Evolutionary conservation across 1,140 invertebrate genomes (phyloP).

Genomic region (Tetramorium simillimum): DNA sequence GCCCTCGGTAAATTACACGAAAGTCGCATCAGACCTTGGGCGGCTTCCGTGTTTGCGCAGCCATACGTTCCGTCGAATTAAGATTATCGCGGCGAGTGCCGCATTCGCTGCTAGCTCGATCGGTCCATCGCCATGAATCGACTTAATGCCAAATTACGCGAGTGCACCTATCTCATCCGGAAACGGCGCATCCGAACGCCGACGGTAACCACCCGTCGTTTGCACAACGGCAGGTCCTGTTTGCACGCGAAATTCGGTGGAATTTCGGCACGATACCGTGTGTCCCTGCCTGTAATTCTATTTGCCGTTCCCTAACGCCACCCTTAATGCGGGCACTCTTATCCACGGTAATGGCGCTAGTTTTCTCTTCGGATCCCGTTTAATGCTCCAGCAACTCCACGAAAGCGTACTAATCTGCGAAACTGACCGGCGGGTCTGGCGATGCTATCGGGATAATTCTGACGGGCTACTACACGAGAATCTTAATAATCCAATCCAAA

Average conservation of each 20-base stretch:
- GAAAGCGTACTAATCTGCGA: not conserved
- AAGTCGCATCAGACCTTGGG: not conserved
- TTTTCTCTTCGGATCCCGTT: slow-evolving; percentile 39
- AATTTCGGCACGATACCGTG: slow-evolving; percentile 12
- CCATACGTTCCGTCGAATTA: slow-evolving; percentile 30
- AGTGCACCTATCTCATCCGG: slow-evolving; percentile 14
- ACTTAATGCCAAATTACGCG: slow-evolving; percentile 53
- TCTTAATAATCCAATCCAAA: not conserved
- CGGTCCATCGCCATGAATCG: slow-evolving; percentile 18
- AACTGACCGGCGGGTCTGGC: slow-evolving; percentile 17
- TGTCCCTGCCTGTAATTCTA: slow-evolving; percentile 41
- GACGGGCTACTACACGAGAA: no score
- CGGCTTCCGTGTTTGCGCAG: not conserved
- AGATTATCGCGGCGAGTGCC: not conserved
- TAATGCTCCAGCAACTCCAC: slow-evolving; percentile 25
- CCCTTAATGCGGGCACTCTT: slow-evolving; percentile 37
- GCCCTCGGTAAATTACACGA: not conserved
- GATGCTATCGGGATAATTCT: slow-evolving; percentile 20
- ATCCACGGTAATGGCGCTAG: slow-evolving; percentile 41
- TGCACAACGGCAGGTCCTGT: slow-evolving; percentile 34
- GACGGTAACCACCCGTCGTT: slow-evolving; percentile 4
- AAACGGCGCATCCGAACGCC: not conserved
- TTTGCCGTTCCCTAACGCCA: slow-evolving; percentile 22
- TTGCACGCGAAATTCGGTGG: slow-evolving; percentile 41
- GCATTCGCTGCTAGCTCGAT: not conserved